These are phyloP conservation scores for Oxyteleia sp. DNA, from an alignment of 2,888 invertebrate genomes.

Conservation along the genomic window DNA sequence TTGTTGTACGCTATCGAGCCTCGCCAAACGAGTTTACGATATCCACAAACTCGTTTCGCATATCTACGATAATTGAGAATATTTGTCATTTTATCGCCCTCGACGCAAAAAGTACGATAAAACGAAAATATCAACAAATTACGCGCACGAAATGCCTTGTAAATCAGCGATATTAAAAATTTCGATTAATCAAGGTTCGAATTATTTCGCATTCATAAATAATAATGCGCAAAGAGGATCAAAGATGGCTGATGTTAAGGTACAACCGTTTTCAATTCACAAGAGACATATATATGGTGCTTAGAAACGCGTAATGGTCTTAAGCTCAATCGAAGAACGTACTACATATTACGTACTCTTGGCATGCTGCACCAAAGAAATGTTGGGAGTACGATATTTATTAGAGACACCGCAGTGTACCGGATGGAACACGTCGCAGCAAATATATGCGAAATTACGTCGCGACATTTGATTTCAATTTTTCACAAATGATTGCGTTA, in stretches of 20 bases:
- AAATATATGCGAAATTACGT: too few species aligned
- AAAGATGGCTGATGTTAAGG: conserved; percentile 25
- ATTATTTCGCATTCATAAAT: conserved; percentile 58
- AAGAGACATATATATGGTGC: conserved; percentile 32
- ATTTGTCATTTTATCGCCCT: conserved; percentile 71
- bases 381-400: conserved; percentile 60
- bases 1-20: conserved; percentile 64
- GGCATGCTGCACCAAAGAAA: conserved; percentile 46
- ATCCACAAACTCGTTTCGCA: conserved; percentile 68
- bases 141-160: conserved; percentile 48
- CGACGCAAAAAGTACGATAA: conserved; percentile 49
- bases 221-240: conserved; percentile 45
- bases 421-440: conserved; percentile 57
- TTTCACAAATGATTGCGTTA: too few species aligned
- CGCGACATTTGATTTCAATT: too few species aligned
- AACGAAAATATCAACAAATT: conserved; percentile 64
- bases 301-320: conserved; percentile 58
- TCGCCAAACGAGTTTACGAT: conserved; percentile 68
- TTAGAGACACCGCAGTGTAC: conserved; percentile 58
- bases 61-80: conserved; percentile 70
- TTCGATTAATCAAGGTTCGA: conserved; percentile 61
- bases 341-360: conserved; percentile 52
- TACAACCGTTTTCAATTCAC: conserved; percentile 54
- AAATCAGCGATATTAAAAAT: conserved; percentile 54
- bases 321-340: conserved; percentile 50